phyloP scores from a whole-genome alignment of 2,797 vertebrate genomes.

The Clarias fuscus region DNA sequence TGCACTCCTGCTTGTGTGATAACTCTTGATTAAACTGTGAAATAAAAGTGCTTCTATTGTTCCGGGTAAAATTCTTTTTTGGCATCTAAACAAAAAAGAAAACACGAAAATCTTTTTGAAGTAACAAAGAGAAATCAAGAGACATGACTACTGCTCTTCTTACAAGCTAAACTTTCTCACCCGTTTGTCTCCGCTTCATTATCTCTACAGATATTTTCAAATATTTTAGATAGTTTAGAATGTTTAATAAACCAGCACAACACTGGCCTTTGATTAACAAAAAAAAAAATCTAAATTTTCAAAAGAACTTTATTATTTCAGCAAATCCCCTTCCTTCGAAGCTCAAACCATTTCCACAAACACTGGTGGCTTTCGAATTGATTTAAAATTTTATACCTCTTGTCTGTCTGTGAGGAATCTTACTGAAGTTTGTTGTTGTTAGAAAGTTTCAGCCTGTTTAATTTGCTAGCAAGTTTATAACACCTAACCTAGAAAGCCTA shows the following conservation, averaged over 20 bases:
- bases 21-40: background rate
- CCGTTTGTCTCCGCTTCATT: background rate
- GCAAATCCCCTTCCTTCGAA: background rate
- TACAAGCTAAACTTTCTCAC: background rate
- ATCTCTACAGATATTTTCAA: background rate
- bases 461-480: background rate
- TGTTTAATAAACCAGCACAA: background rate
- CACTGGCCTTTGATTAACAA: background rate
- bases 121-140: background rate
- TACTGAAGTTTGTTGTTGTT: background rate
- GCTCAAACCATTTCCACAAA: background rate
- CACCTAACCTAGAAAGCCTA: background rate
- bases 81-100: too few relatives aligned
- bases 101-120: background rate
- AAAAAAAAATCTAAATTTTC: background rate
- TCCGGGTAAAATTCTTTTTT: background rate
- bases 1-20: background rate
- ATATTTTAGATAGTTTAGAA: background rate
- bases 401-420: background rate
- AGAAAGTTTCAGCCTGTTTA: background rate
- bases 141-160: background rate
- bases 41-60: background rate
- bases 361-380: background rate
- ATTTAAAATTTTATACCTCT: background rate
- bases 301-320: background rate